Evolutionary conservation across 1,140 invertebrate genomes (phyloP).

Genomic region (Lordiphosa collinella): DNA sequence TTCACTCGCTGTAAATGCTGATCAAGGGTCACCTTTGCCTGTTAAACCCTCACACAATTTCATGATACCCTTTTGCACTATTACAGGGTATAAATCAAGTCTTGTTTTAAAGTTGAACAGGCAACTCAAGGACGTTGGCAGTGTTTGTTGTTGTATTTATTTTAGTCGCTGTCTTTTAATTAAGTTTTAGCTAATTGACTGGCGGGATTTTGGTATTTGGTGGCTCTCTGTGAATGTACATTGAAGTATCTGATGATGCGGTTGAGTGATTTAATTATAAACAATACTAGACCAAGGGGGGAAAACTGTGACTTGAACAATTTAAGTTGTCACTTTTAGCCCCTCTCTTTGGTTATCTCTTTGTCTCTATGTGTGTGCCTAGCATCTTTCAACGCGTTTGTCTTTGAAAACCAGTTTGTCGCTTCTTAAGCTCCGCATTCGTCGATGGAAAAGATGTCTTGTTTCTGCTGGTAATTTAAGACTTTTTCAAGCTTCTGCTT

Average conservation of each 20-base stretch:
- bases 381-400: too few species aligned
- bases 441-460: neutral
- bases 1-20: too few species aligned
- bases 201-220: slow-evolving; percentile 19
- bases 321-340: too few species aligned
- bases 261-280: slow-evolving; percentile 8
- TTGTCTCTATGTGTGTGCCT: too few species aligned
- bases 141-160: neutral
- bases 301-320: neutral
- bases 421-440: neutral
- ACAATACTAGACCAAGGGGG: neutral
- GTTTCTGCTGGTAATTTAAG: slow-evolving; percentile 41
- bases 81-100: too few species aligned
- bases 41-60: too few species aligned
- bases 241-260: slow-evolving; percentile 14
- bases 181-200: slow-evolving; percentile 44
- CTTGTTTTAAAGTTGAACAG: slow-evolving; percentile 5
- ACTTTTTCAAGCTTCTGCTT: slow-evolving; percentile 9
- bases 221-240: slow-evolving; percentile 14
- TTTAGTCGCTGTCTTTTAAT: slow-evolving; percentile 37
- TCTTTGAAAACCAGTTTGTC: too few species aligned
- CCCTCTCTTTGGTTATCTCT: neutral
- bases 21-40: too few species aligned
- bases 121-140: slow-evolving; percentile 48
- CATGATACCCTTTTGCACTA: too few species aligned